phyloP scores from a whole-genome alignment of 2,113 vertebrate species.

The Pycnonotus jocosus region DNA sequence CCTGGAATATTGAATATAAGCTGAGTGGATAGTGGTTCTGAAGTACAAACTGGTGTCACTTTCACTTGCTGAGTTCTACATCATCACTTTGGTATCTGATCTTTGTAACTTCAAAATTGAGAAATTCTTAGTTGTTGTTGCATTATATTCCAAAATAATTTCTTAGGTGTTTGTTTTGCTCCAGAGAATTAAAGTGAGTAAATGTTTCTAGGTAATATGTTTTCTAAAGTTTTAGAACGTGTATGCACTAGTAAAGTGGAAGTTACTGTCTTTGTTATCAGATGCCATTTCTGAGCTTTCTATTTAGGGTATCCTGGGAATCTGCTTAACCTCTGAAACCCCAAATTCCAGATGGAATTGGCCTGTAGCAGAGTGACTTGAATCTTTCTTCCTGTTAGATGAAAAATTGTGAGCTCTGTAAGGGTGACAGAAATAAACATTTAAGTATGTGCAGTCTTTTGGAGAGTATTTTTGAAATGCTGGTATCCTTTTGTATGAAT shows the following conservation, averaged over 20 bases:
- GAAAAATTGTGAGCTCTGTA: not conserved
- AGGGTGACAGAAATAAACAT: not conserved
- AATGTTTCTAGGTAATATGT: not conserved
- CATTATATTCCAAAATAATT: not conserved
- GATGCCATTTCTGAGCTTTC: conserved; percentile 11
- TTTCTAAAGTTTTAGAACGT: not conserved
- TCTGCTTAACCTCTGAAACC: conserved; percentile 35
- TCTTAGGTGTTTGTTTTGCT: not conserved
- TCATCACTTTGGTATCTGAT: not conserved
- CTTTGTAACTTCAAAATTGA: not conserved
- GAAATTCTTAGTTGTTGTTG: not conserved
- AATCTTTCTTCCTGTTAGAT: not conserved
- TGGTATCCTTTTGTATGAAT: not conserved
- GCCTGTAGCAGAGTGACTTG: not conserved
- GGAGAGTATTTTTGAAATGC: not conserved
- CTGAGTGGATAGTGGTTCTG: not conserved
- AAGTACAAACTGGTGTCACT: not conserved
- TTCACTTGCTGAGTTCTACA: not conserved
- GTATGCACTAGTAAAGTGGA: not conserved
- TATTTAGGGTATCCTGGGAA: conserved; percentile 36
- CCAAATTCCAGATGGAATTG: not conserved
- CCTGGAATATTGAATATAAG: not conserved
- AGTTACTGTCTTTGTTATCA: not conserved
- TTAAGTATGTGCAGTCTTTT: not conserved
- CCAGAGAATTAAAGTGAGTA: not conserved